A percentile compares a stretch with the other conserved stretches of the same genome.
Conservation (phyloP, 1,140 invertebrate genomes). For the Triops cancriformis region DNA sequence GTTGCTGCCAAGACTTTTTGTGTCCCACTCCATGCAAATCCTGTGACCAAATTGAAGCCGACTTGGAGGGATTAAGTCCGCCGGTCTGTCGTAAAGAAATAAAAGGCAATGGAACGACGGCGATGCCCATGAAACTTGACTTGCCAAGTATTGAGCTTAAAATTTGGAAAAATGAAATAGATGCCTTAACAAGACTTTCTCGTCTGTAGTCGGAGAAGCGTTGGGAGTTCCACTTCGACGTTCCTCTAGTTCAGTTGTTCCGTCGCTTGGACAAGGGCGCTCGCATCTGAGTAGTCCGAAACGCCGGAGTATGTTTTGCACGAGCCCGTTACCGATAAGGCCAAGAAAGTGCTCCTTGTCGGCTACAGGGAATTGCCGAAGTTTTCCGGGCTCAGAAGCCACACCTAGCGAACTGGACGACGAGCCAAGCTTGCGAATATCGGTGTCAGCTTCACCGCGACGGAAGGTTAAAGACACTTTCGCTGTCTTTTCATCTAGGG, state of each 20-base stretch:
- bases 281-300: conserved; percentile 11
- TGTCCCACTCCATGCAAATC: neutral
- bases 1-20: neutral
- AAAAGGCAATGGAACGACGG: neutral
- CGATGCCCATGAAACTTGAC: neutral
- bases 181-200: neutral
- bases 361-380: conserved; percentile 14
- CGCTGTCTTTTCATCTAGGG: neutral
- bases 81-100: neutral
- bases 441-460: conserved; percentile 12
- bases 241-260: neutral
- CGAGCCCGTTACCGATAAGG: conserved; percentile 17
- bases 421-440: conserved; percentile 6
- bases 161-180: neutral
- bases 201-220: neutral
- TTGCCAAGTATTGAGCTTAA: neutral
- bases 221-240: neutral
- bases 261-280: neutral
- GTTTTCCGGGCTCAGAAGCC: conserved; percentile 12
- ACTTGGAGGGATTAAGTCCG: neutral
- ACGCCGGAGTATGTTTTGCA: conserved; percentile 20
- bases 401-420: neutral
- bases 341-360: conserved; percentile 17
- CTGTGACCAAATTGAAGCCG: neutral
- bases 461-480: conserved; percentile 21